These are phyloP conservation scores for Drosophila mayaguana DNA, from an alignment of 2,888 invertebrate species.

Conservation along the genomic window DNA sequence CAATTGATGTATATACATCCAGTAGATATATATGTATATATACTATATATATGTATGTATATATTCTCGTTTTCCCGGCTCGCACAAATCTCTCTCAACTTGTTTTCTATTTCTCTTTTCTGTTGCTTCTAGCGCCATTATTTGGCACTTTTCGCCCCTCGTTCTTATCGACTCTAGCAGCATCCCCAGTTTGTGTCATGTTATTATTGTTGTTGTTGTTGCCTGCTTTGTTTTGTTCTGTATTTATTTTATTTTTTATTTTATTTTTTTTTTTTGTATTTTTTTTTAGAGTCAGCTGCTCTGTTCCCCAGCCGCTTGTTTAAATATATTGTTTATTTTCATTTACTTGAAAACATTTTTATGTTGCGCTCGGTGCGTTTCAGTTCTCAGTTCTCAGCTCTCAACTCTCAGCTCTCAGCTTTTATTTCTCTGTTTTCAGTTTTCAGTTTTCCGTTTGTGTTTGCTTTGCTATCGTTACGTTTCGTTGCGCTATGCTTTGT, in stretches of 20 bases:
- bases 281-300: slow-evolving; percentile 46
- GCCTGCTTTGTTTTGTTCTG: neutral
- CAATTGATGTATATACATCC: slow-evolving; percentile 3
- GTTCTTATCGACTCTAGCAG: neutral
- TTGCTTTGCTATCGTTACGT: slow-evolving; percentile 36
- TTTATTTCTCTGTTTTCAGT: too few relatives aligned
- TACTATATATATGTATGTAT: neutral
- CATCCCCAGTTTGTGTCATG: neutral
- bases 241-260: slow-evolving; percentile 7
- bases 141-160: slow-evolving; percentile 1
- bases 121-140: neutral
- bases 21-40: neutral
- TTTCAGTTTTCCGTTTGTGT: slow-evolving; percentile 34
- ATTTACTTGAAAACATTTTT: slow-evolving; percentile 55
- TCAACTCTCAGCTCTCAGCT: neutral
- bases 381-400: slow-evolving; percentile 13
- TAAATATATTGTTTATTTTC: slow-evolving; percentile 59
- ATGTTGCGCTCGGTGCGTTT: slow-evolving; percentile 20
- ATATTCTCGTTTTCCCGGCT: neutral
- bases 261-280: slow-evolving; percentile 3
- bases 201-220: neutral
- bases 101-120: neutral
- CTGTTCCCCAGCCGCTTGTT: slow-evolving; percentile 38
- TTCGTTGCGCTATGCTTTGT: slow-evolving; percentile 17
- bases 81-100: slow-evolving; percentile 10